Evolutionary conservation across 2,888 invertebrate species (phyloP), one percentile per base, ranked within the genome.

Genomic region (Bombylius major): DNA sequence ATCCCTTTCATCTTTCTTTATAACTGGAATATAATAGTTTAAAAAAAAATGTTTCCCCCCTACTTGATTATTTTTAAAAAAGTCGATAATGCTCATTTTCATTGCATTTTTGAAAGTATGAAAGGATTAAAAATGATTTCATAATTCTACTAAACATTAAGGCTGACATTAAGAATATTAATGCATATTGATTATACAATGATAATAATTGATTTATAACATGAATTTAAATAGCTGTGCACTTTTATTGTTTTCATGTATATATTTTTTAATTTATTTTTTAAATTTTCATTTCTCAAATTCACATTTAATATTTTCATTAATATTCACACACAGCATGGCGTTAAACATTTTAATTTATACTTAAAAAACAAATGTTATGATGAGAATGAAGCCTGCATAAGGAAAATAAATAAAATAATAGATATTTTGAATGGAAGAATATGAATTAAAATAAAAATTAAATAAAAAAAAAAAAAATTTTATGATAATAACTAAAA

Each of bases 271-370:
- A 54, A 36, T 49, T 42, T 49, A 12, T 46, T 46, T 46, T 51
- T 55, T 47, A 13, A 13, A n/a, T 50, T 7, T 34, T 55, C 11
- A 36, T 14, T 36, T 50, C 14, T 14, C 14, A 13, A 46, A 7
- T 46, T 34, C 33, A 33, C 23, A 13, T 47, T 11, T 23, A 54
- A 48, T 39, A 49, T 55, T 55, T 46, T 46, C 55, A 55, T 47
- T 49, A 36, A 47, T 54, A 49, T 58, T 59, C 59, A 60, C 60
- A 60, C 60, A 60, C 60, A 60, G 60, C 60, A 60, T 59, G 55
- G 55, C 47, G 11, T 50, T 42, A 46, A 42, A 44, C 52, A 53
- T 53, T 47, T 55, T 49, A 50, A 36, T 53, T 53, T 54, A 7
- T 36, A 7, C 8, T 36, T 36, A 36, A 36, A 7, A 7, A 33